Evolutionary conservation across 2,113 vertebrate species (phyloP).

Genomic region (Jacana jacana): DNA sequence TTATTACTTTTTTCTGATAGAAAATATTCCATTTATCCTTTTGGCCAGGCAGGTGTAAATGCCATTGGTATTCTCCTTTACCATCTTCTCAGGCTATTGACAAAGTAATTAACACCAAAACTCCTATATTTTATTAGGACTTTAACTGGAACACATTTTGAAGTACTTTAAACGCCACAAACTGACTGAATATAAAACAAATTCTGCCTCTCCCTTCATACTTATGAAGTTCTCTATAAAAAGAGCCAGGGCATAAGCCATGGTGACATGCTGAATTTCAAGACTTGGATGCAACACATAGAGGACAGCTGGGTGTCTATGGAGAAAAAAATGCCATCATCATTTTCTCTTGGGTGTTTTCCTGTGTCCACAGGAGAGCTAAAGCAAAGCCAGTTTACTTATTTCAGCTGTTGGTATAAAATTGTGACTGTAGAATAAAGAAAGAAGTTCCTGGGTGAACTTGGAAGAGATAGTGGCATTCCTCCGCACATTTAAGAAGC

Average conservation of each 20-base stretch:
- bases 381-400: neutral
- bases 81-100: neutral
- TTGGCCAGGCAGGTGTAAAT: neutral
- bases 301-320: neutral
- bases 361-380: no score
- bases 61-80: neutral
- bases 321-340: neutral
- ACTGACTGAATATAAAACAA: neutral
- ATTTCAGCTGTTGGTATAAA: neutral
- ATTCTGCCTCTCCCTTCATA: neutral
- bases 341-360: neutral
- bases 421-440: neutral
- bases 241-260: neutral
- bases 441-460: neutral
- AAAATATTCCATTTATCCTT: neutral
- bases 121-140: neutral
- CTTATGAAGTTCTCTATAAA: neutral
- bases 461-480: neutral
- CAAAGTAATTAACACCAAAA: neutral
- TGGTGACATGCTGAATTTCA: neutral
- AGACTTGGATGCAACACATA: neutral
- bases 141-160: neutral
- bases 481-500: neutral
- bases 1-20: neutral
- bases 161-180: neutral